Percentiles rank a stretch among this genome's conserved stretches.
These are phyloP conservation scores for Parambassis ranga DNA, from an alignment of 2,797 vertebrate species.

Conservation along the genomic window DNA sequence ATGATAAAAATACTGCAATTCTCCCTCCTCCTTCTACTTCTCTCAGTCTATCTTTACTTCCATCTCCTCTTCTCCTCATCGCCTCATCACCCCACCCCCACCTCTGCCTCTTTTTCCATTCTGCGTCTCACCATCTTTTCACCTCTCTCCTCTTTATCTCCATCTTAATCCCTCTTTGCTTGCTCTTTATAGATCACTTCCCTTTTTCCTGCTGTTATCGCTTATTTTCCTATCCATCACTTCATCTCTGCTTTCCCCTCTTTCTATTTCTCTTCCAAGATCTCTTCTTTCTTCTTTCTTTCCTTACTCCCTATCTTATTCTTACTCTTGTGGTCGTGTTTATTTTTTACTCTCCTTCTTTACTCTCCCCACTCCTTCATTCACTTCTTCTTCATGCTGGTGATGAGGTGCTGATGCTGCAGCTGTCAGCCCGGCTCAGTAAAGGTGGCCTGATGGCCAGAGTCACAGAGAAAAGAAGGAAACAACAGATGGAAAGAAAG, in stretches of 20 bases:
- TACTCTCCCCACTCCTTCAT: not conserved
- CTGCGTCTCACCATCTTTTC: not conserved
- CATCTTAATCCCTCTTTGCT: not conserved
- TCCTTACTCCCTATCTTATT: not conserved
- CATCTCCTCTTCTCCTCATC: not conserved
- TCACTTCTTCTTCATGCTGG: not conserved
- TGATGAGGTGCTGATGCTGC: slow-evolving; percentile 6
- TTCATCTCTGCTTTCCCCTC: not conserved
- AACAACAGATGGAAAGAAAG: not conserved
- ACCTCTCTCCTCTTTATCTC: not conserved
- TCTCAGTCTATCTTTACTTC: slow-evolving; percentile 18
- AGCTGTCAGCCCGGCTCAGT: slow-evolving; percentile 6
- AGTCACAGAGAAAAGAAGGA: not conserved
- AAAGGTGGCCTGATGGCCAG: slow-evolving; percentile 1
- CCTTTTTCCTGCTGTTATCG: not conserved
- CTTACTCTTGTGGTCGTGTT: not conserved
- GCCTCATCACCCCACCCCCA: not conserved
- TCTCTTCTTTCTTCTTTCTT: not conserved
- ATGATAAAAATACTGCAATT: slow-evolving; percentile 68
- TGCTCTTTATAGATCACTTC: not conserved
- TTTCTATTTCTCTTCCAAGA: no score
- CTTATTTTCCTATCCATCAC: not conserved
- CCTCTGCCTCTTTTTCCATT: not conserved
- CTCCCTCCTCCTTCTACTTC: slow-evolving; percentile 8
- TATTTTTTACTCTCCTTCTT: not conserved